Evolutionary conservation across 2,113 vertebrate genomes (phyloP), one percentile per base, ranked within the genome.

Genomic region (Aspidoscelis tigris): DNA sequence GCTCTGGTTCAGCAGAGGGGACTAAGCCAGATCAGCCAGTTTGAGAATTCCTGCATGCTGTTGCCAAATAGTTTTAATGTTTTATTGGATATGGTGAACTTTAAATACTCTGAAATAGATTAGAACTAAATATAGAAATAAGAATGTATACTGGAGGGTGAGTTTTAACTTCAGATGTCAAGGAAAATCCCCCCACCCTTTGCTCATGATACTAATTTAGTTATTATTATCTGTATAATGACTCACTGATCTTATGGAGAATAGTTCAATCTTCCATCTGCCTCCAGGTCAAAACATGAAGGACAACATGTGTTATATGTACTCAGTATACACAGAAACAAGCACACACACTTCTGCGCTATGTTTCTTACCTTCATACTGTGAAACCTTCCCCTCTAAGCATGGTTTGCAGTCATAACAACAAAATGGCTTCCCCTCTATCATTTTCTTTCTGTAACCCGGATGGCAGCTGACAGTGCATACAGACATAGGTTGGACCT

Each of bases 371-470:
- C 66, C 66, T 26, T 68, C 24, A 26, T 68, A 24, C 3, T 24
- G 3, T 68, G 66, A 68, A 9, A 68, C 26, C 22, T 68, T 68
- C 22, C 66, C 66, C 26, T 68, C 66, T 68, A 24, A 2, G 26
- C 66, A 68, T 68, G 66, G 22, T 26, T 26, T 26, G 33, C 76
- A 77, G 41, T 77, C 55, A 77, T 77, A 77, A 21, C 76, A 77
- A 33, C 76, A 77, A 77, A 77, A 77, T 50, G 47, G 24, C n/a
- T 64, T 77, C 33, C 26, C 53, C 14, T 77, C 55, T 9, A 12
- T n/a, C 20, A 41, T 64, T 61, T 26, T 77, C 33, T 21, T 77
- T n/a, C 55, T 61, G 39, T 77, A 14, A 64, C 76, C 76, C 22
- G 76, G 76, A 33, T 61, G 55, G 14, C 76, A 77, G 20, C 76